Evolutionary conservation across 2,113 vertebrate species (phyloP).

Genomic region (Rhynchomys soricoides): DNA sequence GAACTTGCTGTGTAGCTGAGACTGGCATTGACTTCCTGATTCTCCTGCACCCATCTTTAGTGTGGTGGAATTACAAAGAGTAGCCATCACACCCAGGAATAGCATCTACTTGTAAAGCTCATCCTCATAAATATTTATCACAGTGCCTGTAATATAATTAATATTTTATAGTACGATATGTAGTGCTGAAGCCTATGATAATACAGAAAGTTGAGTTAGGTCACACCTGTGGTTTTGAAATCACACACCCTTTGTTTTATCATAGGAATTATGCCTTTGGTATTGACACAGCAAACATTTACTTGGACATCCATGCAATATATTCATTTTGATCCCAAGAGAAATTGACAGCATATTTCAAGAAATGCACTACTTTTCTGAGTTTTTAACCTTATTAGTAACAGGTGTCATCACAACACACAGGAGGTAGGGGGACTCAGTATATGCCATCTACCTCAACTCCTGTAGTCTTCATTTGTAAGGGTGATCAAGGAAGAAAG

Average conservation of each 20-base stretch:
- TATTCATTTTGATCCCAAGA: neutral
- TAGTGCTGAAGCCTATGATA: neutral
- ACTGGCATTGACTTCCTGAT: neutral
- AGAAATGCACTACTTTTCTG: neutral
- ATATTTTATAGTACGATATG: neutral
- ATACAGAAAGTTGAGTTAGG: neutral
- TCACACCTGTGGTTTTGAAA: neutral
- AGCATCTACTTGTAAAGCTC: neutral
- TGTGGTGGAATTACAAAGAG: neutral
- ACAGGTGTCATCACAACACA: neutral
- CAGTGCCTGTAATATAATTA: neutral
- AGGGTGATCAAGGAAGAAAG: neutral
- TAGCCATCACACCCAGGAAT: too few species aligned
- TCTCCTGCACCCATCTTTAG: neutral
- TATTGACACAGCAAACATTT: neutral
- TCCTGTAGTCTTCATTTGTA: neutral
- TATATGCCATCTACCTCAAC: neutral
- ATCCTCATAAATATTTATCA: conserved; percentile 22
- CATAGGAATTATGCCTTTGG: neutral
- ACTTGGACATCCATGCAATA: neutral
- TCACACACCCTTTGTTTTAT: neutral
- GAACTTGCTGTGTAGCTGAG: neutral
- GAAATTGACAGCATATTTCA: neutral
- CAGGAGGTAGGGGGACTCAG: neutral
- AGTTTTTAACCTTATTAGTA: neutral